Evolutionary conservation across 2,797 vertebrate genomes (phyloP).

Genomic region (Pterois miles): DNA sequence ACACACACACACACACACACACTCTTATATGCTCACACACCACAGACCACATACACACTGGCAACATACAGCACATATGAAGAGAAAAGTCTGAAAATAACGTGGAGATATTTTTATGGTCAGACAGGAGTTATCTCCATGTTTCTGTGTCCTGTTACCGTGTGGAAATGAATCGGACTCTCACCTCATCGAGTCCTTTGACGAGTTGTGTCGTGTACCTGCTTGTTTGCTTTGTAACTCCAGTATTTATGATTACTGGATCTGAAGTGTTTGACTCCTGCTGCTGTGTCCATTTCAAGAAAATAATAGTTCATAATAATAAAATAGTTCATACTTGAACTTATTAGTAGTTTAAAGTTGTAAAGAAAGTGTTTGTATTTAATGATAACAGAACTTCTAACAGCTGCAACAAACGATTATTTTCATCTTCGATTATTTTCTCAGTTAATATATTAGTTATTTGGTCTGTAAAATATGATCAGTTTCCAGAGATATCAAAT

Average conservation of each 20-base stretch:
- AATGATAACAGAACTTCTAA: background rate
- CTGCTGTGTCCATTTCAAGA: background rate
- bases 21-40: too few relatives aligned
- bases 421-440: background rate
- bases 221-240: slow-evolving; percentile 8
- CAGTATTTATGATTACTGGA: background rate
- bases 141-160: background rate
- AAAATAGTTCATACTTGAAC: background rate
- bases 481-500: too few relatives aligned
- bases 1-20: slow-evolving; percentile 35
- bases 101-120: slow-evolving; percentile 62
- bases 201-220: background rate
- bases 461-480: background rate
- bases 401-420: background rate
- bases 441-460: background rate
- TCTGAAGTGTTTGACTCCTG: background rate
- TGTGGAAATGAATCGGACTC: background rate
- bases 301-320: background rate
- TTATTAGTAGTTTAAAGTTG: background rate
- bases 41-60: slow-evolving; percentile 74
- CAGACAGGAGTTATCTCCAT: slow-evolving; percentile 46
- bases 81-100: slow-evolving; percentile 71
- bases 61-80: slow-evolving; percentile 68
- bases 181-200: background rate
- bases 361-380: background rate